These are phyloP conservation scores for Drosophila carrolli DNA, from an alignment of 1,140 invertebrate genomes.

Conservation along the genomic window DNA sequence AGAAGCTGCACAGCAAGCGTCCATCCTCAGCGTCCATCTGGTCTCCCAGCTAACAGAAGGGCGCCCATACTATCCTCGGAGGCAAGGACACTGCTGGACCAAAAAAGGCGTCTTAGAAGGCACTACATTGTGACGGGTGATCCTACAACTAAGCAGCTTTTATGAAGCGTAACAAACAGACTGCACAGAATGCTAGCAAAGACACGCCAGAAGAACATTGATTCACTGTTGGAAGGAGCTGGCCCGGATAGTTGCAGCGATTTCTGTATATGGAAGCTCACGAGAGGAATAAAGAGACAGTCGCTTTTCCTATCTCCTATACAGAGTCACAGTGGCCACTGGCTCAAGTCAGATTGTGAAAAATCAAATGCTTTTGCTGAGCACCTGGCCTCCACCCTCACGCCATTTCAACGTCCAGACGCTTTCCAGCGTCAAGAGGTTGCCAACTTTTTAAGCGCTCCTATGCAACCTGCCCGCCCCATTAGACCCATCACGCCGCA, in stretches of 20 bases:
- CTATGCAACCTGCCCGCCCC: no score
- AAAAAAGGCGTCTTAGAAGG: slow-evolving; percentile 1
- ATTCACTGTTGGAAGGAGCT: background rate
- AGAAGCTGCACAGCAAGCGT: slow-evolving; percentile 1
- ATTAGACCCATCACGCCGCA: no score
- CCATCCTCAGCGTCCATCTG: slow-evolving; percentile 10
- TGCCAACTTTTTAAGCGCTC: no score
- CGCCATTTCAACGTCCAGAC: no score
- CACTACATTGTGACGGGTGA: background rate
- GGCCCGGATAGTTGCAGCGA: background rate
- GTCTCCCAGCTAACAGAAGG: background rate
- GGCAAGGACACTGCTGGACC: slow-evolving; percentile 7
- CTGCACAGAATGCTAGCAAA: background rate
- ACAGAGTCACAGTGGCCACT: slow-evolving; percentile 2
- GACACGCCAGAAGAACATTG: background rate
- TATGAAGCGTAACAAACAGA: background rate
- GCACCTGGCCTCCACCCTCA: no score
- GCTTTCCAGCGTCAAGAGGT: no score
- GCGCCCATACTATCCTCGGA: background rate
- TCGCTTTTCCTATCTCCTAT: slow-evolving; percentile 4
- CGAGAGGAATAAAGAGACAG: slow-evolving; percentile 9
- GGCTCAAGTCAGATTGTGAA: background rate
- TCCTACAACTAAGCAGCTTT: background rate
- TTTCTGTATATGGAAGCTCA: background rate
- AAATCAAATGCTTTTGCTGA: background rate